Evolutionary conservation across 2,888 invertebrate genomes (phyloP).

Genomic region (Teleiodes luculella): DNA sequence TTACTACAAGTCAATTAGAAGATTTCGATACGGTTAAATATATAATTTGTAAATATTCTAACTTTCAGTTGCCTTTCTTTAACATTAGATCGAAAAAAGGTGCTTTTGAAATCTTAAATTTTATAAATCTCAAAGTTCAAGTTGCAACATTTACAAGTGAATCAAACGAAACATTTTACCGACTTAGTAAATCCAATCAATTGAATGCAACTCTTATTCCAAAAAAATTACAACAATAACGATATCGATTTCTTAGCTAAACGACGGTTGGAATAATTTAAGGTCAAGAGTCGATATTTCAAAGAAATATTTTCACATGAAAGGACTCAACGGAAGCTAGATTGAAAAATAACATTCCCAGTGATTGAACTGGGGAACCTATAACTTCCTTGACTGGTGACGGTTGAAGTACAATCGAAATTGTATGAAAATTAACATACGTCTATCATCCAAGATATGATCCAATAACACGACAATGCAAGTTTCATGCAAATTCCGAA

Average conservation of each 20-base stretch:
- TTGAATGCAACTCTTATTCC: conserved; percentile 14
- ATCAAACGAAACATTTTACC: not conserved
- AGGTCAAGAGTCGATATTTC: conserved; percentile 47
- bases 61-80: not conserved
- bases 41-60: too few species aligned
- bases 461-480: conserved; percentile 59
- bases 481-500: conserved; percentile 64
- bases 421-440: conserved; percentile 64
- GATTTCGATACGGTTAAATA: too few species aligned
- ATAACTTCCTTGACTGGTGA: conserved; percentile 44
- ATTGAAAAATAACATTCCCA: conserved; percentile 71
- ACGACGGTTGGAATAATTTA: conserved; percentile 56
- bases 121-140: not conserved
- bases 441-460: conserved; percentile 71
- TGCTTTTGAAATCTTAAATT: not conserved
- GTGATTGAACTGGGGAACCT: conserved; percentile 37
- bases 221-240: conserved; percentile 23
- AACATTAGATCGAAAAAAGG: not conserved
- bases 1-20: too few species aligned
- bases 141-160: conserved; percentile 18
- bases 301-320: conserved; percentile 56
- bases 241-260: conserved; percentile 43
- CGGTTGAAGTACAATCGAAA: conserved; percentile 43
- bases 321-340: conserved; percentile 62
- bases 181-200: conserved; percentile 10